These are phyloP conservation scores for Champsocephalus gunnari DNA, from an alignment of 2,797 vertebrate genomes.

Conservation along the genomic window DNA sequence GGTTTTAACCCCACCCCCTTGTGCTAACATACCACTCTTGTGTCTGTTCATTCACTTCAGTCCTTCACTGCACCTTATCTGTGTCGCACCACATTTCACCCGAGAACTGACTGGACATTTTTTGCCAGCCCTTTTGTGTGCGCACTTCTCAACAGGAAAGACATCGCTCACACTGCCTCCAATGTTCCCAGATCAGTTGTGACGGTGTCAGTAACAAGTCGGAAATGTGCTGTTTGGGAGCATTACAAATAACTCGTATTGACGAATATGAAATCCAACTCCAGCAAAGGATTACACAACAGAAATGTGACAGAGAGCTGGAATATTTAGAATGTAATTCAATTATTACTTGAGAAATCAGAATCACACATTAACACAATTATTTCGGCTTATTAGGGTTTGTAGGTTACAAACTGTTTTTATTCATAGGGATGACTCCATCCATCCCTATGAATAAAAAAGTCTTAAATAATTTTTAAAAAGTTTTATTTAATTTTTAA, in stretches of 20 bases:
- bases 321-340: neutral
- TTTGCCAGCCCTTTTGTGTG: constrained; percentile 15
- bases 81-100: constrained; percentile 53
- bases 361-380: neutral
- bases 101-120: constrained; percentile 3
- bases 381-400: no score
- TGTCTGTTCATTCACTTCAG: constrained; percentile 40
- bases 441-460: no score
- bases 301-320: constrained; percentile 2
- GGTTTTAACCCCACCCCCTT: constrained; percentile 2
- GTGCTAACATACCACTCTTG: constrained; percentile 34
- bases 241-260: constrained; percentile 10
- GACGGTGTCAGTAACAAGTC: neutral
- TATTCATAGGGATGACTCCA: no score
- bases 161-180: constrained; percentile 4
- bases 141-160: constrained; percentile 18
- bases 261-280: neutral
- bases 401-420: no score
- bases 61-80: constrained; percentile 57
- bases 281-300: neutral
- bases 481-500: no score
- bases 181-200: constrained; percentile 17
- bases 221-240: constrained; percentile 1
- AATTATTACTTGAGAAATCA: neutral
- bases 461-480: no score